Evolutionary conservation across 2,797 vertebrate species (phyloP), one percentile per base, ranked within the genome.

Genomic region (Pachyuromys duprasi): DNA sequence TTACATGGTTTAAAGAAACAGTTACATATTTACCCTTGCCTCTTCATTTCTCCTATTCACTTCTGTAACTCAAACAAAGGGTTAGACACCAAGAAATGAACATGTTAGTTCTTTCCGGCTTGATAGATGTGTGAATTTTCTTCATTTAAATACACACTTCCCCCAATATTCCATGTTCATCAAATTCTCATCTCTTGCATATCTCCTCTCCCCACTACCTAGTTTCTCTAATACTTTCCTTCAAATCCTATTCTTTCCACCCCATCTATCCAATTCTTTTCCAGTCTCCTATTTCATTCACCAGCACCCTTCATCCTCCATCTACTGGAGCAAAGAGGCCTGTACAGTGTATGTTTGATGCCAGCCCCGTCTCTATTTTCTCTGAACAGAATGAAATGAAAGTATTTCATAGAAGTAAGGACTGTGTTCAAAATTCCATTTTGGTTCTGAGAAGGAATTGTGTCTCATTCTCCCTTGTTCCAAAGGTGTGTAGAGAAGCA

Each of bases 131-230:
- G n/a, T 18, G 3, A 88, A 53, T 69, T 28, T 90, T 88, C 39
- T 76, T 69, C 36, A 26, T 89, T 89, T 89, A 96, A 90, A 72
- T 76, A 5, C 45, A 3, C 15, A 75, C 83, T 90, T 80, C 93
- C 81, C 24, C 39, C 33, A 70, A 49, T 74, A 9, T 89, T 28
- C 8, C 62, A 49, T 8, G 36, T 79, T 8, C 53, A 90, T 82
- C 36, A 63, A 62, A 82, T 57, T 91, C 42, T 36, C 6, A 49
- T 53, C 26, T 60, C n/a, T 81, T 49, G 42, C 3, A 45, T 17
- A 24, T 60, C 8, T 17, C 14, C 42, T 55, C n/a, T 62, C 20
- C 67, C 26, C 24, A 17, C 60, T 63, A 33, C 45, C 22, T 53
- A 49, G 22, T 26, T 84, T 84, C 39, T 84, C 17, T 17, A 8